Evolutionary conservation across 2,113 vertebrate genomes (phyloP).

Genomic region (Herpailurus yagouaroundi): DNA sequence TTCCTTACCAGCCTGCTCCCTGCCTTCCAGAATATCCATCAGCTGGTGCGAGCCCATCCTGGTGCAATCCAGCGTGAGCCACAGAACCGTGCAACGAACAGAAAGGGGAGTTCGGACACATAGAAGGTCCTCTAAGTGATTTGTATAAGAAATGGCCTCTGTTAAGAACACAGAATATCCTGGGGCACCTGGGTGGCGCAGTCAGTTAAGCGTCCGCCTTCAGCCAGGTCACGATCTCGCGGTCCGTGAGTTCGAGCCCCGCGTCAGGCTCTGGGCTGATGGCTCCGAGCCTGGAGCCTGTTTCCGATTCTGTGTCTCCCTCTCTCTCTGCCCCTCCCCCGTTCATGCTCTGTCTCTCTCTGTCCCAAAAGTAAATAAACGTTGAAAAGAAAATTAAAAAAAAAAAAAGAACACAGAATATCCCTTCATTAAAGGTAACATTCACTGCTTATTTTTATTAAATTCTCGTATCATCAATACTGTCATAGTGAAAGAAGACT

Average conservation of each 20-base stretch:
- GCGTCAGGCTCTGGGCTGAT: no score
- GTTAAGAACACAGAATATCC: not conserved
- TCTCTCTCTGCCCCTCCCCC: no score
- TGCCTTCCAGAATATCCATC: not conserved
- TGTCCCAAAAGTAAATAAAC: no score
- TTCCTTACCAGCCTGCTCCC: not conserved
- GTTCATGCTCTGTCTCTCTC: no score
- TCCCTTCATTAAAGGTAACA: not conserved
- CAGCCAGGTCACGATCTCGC: no score
- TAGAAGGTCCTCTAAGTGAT: not conserved
- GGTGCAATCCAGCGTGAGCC: not conserved
- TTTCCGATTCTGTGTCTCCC: no score
- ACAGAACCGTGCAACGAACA: not conserved
- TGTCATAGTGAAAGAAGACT: not conserved
- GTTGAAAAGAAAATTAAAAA: no score
- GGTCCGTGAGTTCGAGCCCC: no score
- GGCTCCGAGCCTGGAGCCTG: no score
- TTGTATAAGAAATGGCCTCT: not conserved
- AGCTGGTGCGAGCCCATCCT: not conserved
- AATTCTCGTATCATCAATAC: not conserved
- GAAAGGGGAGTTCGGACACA: not conserved
- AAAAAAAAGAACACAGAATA: not conserved
- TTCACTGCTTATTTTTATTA: not conserved
- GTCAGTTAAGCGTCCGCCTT: no score
- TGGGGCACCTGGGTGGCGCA: no score